Percentiles rank a stretch among this genome's conserved stretches.
Conservation (phyloP, 2,888 invertebrate species). For the Pantelozetes paolii region DNA sequence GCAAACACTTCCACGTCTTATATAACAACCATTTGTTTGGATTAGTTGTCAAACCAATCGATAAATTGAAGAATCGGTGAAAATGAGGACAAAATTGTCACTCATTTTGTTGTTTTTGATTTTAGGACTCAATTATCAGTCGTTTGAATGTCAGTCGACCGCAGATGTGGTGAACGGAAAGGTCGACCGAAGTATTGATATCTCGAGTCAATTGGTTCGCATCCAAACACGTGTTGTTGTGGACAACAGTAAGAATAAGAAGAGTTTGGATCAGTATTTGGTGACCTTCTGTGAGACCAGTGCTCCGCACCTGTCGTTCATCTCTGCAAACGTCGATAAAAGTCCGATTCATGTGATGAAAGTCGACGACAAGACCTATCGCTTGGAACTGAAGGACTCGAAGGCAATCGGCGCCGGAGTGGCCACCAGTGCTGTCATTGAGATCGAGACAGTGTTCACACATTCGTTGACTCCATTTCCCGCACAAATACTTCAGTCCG, state of each 20-base stretch:
- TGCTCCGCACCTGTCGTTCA: conserved; percentile 53
- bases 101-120: neutral
- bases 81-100: neutral
- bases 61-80: neutral
- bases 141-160: neutral
- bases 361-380: conserved; percentile 12
- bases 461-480: conserved; percentile 79
- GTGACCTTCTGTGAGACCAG: conserved; percentile 56
- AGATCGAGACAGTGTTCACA: conserved; percentile 69
- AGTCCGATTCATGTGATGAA: conserved; percentile 2
- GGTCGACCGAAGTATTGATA: conserved; percentile 78
- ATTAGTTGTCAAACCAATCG: neutral
- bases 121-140: neutral
- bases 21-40: neutral
- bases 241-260: conserved; percentile 70
- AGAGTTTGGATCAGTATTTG: conserved; percentile 65
- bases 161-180: conserved; percentile 57
- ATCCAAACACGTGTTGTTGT: conserved; percentile 71
- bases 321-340: conserved; percentile 23
- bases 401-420: conserved; percentile 34
- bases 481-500: conserved; percentile 79
- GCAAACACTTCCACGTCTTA: conserved; percentile 25
- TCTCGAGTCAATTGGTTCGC: conserved; percentile 83
- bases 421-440: conserved; percentile 48
- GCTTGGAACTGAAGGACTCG: conserved; percentile 12